Base-by-base conservation (phyloP, 2,888 invertebrate species). In the Platypus cylindrus region DNA sequence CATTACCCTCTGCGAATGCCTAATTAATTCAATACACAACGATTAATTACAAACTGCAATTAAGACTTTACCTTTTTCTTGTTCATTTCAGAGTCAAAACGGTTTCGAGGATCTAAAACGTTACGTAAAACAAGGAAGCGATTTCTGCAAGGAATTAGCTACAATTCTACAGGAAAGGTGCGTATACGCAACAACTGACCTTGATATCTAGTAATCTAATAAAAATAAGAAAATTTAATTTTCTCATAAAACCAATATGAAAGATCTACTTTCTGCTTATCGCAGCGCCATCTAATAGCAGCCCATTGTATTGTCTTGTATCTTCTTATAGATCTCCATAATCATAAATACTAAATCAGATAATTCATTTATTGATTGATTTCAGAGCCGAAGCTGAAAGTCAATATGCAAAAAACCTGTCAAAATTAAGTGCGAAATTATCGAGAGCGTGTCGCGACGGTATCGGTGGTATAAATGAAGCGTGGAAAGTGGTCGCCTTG, bases 61-160 rank as follows among this genome's bases (percentile, higher is more conserved):
- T n/a, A n/a, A n/a, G n/a, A n/a, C n/a, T n/a, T n/a, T n/a, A n/a
- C n/a, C n/a, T n/a, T n/a, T n/a, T n/a, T n/a, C n/a, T n/a, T n/a
- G n/a, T 41, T 45, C 29, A 25, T 73, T 75, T 26, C 71, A 93
- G 91, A 89, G 80, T 41, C 84, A 87, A 64, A 85, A 85, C 62
- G 90, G 91, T 16, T 94, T 93, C 61, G 91, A 93, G 54, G 93
- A 93, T 59, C 69, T 94, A 30, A 74, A 90, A 37, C 75, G 85
- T 46, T 89, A 87, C 59, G 83, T 94, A 49, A 93, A 93, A 59
- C 89, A 90, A 61, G 91, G 93, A 24, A 85, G 87, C 29, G 91
- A 93, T 59, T 89, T 91, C 59, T 89, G 90, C 65, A 91, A 93
- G 56, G 93, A 94, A 56, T 67, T 94, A 32, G 76, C 87, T 4